Evolutionary conservation across 2,888 invertebrate species (phyloP), one percentile per base, ranked within the genome.

Genomic region (Aphodius sticticus): DNA sequence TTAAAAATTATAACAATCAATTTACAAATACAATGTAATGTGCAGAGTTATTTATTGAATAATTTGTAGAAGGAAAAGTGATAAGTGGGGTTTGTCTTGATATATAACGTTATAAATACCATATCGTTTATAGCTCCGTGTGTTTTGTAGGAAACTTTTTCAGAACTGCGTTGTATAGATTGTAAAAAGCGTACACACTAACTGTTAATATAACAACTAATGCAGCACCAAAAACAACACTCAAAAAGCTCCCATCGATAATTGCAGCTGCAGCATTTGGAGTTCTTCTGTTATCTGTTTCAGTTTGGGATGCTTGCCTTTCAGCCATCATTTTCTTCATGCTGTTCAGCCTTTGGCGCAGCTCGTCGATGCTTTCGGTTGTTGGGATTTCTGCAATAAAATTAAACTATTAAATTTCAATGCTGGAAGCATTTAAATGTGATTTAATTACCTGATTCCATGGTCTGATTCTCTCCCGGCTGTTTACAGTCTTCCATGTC

Each of bases 271-370:
- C 84, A 16, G 84, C 84, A 86, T 86, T 81, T 85, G 86, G 84
- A 86, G 86, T 85, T 84, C 85, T 83, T 85, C 87, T 85, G 85
- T 89, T 87, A 83, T 82, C 88, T 83, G 90, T 91, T 77, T 90
- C 91, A 4, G 89, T 86, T 0, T 91, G 91, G 0, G 89, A 88
- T 0, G 91, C 90, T 84, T 92, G 92, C 38, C 95, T 90, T 84
- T 96, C 95, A 76, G 94, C 94, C 94, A 96, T 95, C 88, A 96
- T 89, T 82, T 92, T 91, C 86, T 95, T 96, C 96, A 96, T 96
- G 15, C 94, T 93, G 35, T 94, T 93, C 16, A 96, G 88, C 53
- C 95, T 92, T 84, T 94, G 94, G 79, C 95, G 93, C 70, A 96
- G 88, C 85, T 96, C 95, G 86, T 96, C 96, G 77, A 96, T 95